These are phyloP conservation scores for Drosophila anomalata DNA, from an alignment of 2,888 invertebrate genomes.

Conservation along the genomic window DNA sequence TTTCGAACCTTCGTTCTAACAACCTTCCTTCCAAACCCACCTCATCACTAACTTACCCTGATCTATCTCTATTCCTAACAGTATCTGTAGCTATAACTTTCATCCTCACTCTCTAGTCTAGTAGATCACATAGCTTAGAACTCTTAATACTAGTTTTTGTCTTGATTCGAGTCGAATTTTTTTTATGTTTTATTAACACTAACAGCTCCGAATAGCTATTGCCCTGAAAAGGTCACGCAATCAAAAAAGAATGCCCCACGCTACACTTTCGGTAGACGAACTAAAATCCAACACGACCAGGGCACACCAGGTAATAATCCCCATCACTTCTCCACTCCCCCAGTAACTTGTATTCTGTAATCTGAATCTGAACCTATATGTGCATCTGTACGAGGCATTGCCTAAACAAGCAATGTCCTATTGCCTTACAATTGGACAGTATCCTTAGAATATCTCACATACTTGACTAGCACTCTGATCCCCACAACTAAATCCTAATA, in stretches of 20 bases:
- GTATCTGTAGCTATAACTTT: constrained; percentile 19
- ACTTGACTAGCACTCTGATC: background rate
- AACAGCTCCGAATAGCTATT: constrained; percentile 84
- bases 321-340: constrained; percentile 1
- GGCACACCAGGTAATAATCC: constrained; percentile 82
- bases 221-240: constrained; percentile 87
- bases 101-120: constrained; percentile 38
- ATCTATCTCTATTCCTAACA: constrained; percentile 7
- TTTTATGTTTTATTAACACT: constrained; percentile 74
- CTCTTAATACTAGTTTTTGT: constrained; percentile 15
- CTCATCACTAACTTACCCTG: constrained; percentile 15
- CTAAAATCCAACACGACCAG: constrained; percentile 82
- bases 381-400: constrained; percentile 10
- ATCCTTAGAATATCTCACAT: constrained; percentile 9
- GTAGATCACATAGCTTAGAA: constrained; percentile 38
- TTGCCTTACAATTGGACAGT: constrained; percentile 28
- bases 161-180: constrained; percentile 39
- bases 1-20: background rate
- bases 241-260: constrained; percentile 83
- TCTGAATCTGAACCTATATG: constrained; percentile 1
- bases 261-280: constrained; percentile 86
- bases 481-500: constrained; percentile 15
- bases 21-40: constrained; percentile 9
- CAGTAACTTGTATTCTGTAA: constrained; percentile 7
- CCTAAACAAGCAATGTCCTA: no score